Percentiles rank a stretch among this genome's conserved stretches.
phyloP scores from a whole-genome alignment of 1,140 invertebrate species.

The Lanistes nyassanus region DNA sequence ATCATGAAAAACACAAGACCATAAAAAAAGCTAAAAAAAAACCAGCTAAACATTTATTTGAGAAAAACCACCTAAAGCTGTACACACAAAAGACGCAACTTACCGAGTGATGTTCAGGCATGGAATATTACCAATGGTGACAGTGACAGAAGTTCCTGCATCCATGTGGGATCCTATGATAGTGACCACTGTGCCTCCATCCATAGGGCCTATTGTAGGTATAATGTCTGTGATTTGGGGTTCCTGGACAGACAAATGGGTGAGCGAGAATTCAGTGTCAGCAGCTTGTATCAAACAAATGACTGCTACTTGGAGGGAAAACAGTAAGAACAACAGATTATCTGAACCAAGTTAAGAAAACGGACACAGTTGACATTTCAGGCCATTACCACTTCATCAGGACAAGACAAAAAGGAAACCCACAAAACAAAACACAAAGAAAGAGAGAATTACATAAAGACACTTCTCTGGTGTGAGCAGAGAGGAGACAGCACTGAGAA shows the following conservation, averaged over 20 bases:
- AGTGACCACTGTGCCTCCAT: conserved; percentile 92
- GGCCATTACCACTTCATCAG: too few relatives aligned
- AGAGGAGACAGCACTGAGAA: too few relatives aligned
- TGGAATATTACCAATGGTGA: conserved; percentile 77
- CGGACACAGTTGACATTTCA: too few relatives aligned
- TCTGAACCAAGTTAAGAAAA: too few relatives aligned
- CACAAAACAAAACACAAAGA: too few relatives aligned
- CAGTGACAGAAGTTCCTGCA: conserved; percentile 90
- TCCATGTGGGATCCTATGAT: conserved; percentile 92
- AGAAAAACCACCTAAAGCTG: neutral
- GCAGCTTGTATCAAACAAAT: too few relatives aligned
- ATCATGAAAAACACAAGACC: neutral
- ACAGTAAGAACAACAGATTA: too few relatives aligned
- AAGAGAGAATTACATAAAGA: too few relatives aligned
- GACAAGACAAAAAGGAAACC: too few relatives aligned
- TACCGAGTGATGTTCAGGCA: conserved; percentile 24
- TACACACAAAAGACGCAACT: neutral
- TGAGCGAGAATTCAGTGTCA: neutral
- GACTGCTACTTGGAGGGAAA: too few relatives aligned
- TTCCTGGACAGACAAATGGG: conserved; percentile 41
- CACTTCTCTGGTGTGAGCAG: too few relatives aligned
- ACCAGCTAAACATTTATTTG: neutral
- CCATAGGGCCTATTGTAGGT: conserved; percentile 88
- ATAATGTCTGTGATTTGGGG: conserved; percentile 77
- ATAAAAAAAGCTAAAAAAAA: neutral